Percentiles rank a stretch among this genome's conserved stretches.
These are phyloP conservation scores for Tenthredo distinguenda DNA, from an alignment of 2,888 invertebrate species.

Conservation along the genomic window DNA sequence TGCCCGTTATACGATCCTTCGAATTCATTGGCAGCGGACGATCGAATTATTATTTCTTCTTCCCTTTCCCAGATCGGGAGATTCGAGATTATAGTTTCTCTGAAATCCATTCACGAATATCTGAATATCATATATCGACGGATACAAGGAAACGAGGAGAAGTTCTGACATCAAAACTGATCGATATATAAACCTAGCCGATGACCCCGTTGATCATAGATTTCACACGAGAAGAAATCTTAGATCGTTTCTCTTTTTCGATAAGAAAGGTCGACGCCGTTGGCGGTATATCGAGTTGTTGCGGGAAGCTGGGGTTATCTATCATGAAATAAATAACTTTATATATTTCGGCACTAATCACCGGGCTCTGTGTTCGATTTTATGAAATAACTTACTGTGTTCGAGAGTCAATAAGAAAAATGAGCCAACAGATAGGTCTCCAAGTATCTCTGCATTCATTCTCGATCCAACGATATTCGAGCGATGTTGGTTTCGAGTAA, in stretches of 20 bases:
- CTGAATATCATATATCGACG: background rate
- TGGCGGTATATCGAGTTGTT: slow-evolving; percentile 61
- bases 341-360: slow-evolving; percentile 68
- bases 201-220: slow-evolving; percentile 37
- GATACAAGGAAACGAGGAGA: background rate
- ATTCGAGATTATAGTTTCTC: background rate
- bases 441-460: slow-evolving; percentile 59
- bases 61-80: background rate
- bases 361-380: slow-evolving; percentile 65
- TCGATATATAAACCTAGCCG: slow-evolving; percentile 14
- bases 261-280: slow-evolving; percentile 62
- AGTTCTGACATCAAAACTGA: background rate
- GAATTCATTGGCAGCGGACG: slow-evolving; percentile 30
- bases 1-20: slow-evolving; percentile 64
- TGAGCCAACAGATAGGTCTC: slow-evolving; percentile 60
- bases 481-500: slow-evolving; percentile 36
- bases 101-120: background rate
- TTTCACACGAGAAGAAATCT: slow-evolving; percentile 40
- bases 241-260: slow-evolving; percentile 58
- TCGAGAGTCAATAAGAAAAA: slow-evolving; percentile 68
- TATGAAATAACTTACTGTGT: slow-evolving; percentile 73
- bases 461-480: slow-evolving; percentile 55
- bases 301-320: slow-evolving; percentile 73
- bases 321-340: slow-evolving; percentile 73
- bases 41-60: slow-evolving; percentile 8